Evolutionary conservation across 2,888 invertebrate genomes (phyloP), one percentile per base, ranked within the genome.

Genomic region (Stenurella melanura): DNA sequence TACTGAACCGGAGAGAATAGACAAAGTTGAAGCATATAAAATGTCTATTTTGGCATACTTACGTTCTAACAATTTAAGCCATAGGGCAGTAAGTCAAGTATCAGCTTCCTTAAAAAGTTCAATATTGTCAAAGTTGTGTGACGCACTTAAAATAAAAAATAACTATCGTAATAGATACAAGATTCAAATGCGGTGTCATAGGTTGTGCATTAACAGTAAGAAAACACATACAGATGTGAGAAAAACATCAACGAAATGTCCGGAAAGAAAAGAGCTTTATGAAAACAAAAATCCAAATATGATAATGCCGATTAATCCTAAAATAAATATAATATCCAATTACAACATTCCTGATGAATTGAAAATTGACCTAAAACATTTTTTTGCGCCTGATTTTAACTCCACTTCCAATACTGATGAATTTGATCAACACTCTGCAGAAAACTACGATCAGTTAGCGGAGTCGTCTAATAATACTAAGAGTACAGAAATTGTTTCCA

Each of bases 61-160:
- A 0, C 26, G 30, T 11, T 12, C 11, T n/a, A 15, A 34, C n/a
- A 63, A 63, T n/a, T 34, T 63, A 17, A 63, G 12, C 4, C n/a
- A 34, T 7, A 12, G 6, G 11, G 9, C 63, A 34, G n/a, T 17
- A 34, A 63, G 15, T n/a, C 26, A 30, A 9, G 30, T 63, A n/a
- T 63, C 34, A n/a, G 63, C 63, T 17, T 63, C 63, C 17, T 17
- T 63, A 17, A 63, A 34, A 63, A 15, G 5, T 9, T 63, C 63
- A n/a, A 17, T 63, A n/a, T 63, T 34, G 1, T 63, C 63, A 17
- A 15, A 63, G 6, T 17, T 63, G n/a, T 63, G 63, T 30, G 26
- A 17, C 1, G 17, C 10, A 30, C 10, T 63, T 9, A 26, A 63
- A 30, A n/a, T 63, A 3, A 30, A 63, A 34, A 63, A 63, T 63